These are phyloP conservation scores for Carcinoscorpius rotundicauda DNA, from an alignment of 1,140 invertebrate genomes.

Conservation along the genomic window DNA sequence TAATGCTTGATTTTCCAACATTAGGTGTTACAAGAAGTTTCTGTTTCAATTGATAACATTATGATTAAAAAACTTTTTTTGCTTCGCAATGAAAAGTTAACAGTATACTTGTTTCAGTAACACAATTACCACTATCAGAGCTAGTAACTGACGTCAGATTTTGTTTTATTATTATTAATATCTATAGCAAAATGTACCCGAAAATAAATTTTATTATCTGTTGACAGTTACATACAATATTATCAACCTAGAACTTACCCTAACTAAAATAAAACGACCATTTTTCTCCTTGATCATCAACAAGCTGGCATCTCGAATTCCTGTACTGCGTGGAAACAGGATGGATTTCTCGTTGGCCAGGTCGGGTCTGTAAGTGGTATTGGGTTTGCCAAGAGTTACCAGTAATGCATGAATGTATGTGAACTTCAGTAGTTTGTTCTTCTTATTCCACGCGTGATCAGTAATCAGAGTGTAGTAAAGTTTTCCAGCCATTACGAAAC, in stretches of 20 bases:
- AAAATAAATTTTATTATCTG: constrained; percentile 1
- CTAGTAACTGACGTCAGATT: neutral
- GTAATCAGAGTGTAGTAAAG: constrained; percentile 71
- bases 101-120: neutral
- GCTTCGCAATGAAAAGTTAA: no score
- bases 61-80: no score
- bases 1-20: no score
- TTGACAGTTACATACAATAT: neutral
- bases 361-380: constrained; percentile 33
- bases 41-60: no score
- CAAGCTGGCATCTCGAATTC: constrained; percentile 72
- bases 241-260: constrained; percentile 39
- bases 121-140: constrained; percentile 5
- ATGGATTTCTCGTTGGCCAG: constrained; percentile 37
- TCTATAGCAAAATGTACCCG: neutral
- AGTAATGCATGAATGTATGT: constrained; percentile 72
- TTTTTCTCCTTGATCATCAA: constrained; percentile 81
- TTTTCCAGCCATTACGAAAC: constrained; percentile 73
- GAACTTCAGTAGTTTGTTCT: constrained; percentile 73
- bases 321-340: constrained; percentile 49
- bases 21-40: no score
- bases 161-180: no score
- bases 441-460: constrained; percentile 66
- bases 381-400: constrained; percentile 44
- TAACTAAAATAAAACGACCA: constrained; percentile 66